phyloP scores from a whole-genome alignment of 2,888 invertebrate genomes.

The Melieria crassipennis region DNA sequence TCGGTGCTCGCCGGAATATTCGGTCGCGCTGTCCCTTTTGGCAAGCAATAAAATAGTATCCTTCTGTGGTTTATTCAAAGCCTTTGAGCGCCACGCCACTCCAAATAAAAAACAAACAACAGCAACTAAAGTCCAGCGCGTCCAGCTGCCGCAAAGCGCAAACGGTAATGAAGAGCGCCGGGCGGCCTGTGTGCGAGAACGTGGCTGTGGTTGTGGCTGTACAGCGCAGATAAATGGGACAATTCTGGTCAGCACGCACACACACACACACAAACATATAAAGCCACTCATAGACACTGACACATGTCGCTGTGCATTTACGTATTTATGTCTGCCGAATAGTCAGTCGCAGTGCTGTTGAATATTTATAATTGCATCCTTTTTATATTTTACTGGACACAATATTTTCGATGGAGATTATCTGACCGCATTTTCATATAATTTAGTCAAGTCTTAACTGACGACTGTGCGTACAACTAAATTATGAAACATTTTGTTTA shows the following conservation, averaged over 20 bases:
- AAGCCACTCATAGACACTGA: not conserved
- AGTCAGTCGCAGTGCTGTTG: no score
- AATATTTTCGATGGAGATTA: no score
- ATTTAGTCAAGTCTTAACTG: no score
- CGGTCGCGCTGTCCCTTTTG: slow-evolving; percentile 16
- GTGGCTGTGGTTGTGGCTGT: not conserved
- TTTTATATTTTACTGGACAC: no score
- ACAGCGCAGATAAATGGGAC: not conserved
- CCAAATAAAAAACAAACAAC: not conserved
- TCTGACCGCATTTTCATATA: no score
- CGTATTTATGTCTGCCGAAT: not conserved
- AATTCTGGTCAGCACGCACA: not conserved
- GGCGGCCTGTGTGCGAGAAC: no score
- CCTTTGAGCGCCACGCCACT: not conserved
- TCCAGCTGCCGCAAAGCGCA: not conserved
- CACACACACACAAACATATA: not conserved
- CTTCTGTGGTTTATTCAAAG: slow-evolving; percentile 9
- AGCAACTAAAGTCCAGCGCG: not conserved
- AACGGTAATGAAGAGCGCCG: not conserved
- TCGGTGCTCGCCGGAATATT: not conserved
- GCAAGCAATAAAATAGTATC: slow-evolving; percentile 25
- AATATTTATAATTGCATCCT: no score
- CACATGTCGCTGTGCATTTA: not conserved
- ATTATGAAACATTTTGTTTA: no score
- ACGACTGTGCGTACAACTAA: no score